These are phyloP conservation scores for Drosophila borborema DNA, from an alignment of 2,888 invertebrate genomes.

Conservation along the genomic window DNA sequence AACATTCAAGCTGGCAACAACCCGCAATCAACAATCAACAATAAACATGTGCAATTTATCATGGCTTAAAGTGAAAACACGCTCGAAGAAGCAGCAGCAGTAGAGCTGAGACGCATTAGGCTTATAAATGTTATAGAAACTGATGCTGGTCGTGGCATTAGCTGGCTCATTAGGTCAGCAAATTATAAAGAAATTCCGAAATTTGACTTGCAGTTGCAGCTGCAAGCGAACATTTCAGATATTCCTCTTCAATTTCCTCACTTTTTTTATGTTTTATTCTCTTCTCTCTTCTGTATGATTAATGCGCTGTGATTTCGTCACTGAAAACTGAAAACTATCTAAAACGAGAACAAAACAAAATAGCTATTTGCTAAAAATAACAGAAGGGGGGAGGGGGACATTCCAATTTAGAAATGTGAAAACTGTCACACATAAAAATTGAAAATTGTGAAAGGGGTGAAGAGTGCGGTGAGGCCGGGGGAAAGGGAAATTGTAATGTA, in stretches of 20 bases:
- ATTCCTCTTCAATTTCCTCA: slow-evolving; percentile 2
- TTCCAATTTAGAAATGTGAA: slow-evolving; percentile 55
- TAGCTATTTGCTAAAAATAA: slow-evolving; percentile 52
- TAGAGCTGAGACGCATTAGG: slow-evolving; percentile 25
- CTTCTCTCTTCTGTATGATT: slow-evolving; percentile 54
- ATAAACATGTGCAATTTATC: slow-evolving; percentile 70
- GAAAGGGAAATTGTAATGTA: slow-evolving; percentile 46
- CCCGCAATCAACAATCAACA: slow-evolving; percentile 35
- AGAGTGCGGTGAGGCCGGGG: background rate
- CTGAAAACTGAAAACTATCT: slow-evolving; percentile 16
- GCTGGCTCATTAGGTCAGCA: slow-evolving; percentile 63
- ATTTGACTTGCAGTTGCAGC: slow-evolving; percentile 35
- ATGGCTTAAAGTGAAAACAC: slow-evolving; percentile 70
- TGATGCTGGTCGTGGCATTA: slow-evolving; percentile 43
- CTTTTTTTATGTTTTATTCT: background rate
- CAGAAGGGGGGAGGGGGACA: slow-evolving; percentile 2
- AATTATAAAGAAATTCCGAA: slow-evolving; percentile 50
- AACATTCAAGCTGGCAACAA: slow-evolving; percentile 31
- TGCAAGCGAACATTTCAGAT: slow-evolving; percentile 30
- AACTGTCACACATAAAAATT: slow-evolving; percentile 57
- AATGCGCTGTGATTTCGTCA: slow-evolving; percentile 49
- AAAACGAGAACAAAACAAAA: slow-evolving; percentile 19
- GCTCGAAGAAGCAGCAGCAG: slow-evolving; percentile 27
- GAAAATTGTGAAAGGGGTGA: background rate
- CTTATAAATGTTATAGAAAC: slow-evolving; percentile 35